Percentiles rank a stretch among this genome's conserved stretches.
phyloP scores from a whole-genome alignment of 2,113 vertebrate genomes.

The Psittacara wagleri region DNA sequence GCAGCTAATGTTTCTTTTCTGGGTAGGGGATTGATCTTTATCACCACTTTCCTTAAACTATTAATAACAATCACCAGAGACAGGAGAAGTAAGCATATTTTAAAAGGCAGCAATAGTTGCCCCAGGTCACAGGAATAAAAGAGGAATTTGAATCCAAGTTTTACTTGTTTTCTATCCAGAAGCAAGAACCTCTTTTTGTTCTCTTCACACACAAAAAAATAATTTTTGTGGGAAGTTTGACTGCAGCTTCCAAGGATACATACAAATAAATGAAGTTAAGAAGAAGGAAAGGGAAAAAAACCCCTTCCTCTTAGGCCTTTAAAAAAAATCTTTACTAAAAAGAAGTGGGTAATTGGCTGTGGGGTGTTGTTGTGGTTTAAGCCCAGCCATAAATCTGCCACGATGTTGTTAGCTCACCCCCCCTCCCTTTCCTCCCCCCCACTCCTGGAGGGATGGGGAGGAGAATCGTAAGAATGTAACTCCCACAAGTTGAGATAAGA shows the following conservation, averaged over 20 bases:
- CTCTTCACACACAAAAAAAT: background rate
- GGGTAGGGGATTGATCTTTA: constrained; percentile 43
- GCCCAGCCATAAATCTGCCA: too few relatives aligned
- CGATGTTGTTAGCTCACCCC: too few relatives aligned
- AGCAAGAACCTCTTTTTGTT: background rate
- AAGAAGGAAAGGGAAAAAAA: background rate
- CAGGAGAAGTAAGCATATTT: background rate
- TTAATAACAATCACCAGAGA: constrained; percentile 59
- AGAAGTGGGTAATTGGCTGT: background rate
- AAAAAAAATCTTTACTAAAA: background rate
- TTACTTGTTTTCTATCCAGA: constrained; percentile 18
- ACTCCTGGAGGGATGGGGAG: too few relatives aligned
- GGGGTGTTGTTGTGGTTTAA: background rate
- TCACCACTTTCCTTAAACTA: constrained; percentile 36
- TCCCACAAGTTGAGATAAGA: too few relatives aligned
- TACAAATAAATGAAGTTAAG: constrained; percentile 17
- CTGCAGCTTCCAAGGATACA: background rate
- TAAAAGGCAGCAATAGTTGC: constrained; percentile 24
- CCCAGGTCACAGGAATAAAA: constrained; percentile 18
- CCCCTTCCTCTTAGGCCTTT: background rate
- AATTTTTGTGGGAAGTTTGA: constrained; percentile 1
- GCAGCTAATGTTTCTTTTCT: constrained; percentile 31
- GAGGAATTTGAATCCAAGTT: background rate
- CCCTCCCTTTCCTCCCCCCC: too few relatives aligned
- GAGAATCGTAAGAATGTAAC: too few relatives aligned